phyloP scores from a whole-genome alignment of 1,140 invertebrate genomes.

The Agraylea sexmaculata region DNA sequence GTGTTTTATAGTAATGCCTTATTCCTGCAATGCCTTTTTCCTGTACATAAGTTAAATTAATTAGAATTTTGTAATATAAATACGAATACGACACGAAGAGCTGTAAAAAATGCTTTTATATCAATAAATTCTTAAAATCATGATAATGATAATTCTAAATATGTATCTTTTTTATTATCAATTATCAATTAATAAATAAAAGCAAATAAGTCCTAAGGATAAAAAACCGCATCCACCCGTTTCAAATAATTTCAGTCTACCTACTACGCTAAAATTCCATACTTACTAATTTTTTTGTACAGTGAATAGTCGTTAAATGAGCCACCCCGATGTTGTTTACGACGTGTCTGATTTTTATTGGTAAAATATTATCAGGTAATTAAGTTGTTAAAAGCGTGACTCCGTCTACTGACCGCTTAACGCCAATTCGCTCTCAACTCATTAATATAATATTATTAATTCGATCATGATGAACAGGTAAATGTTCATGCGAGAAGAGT shows the following conservation, averaged over 20 bases:
- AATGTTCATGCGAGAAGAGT: neutral
- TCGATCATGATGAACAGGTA: too few species aligned
- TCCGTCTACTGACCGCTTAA: conserved; percentile 14
- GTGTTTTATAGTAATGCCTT: too few species aligned
- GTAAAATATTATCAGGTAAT: conserved; percentile 17
- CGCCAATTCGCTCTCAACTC: conserved; percentile 1
- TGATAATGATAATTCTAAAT: too few species aligned
- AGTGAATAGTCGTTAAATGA: conserved; percentile 1
- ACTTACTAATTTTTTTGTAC: neutral
- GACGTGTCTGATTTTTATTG: conserved; percentile 14
- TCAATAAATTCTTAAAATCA: too few species aligned
- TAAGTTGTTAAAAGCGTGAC: conserved; percentile 19
- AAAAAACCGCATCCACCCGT: neutral
- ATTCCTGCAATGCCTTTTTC: too few species aligned
- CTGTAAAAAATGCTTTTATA: too few species aligned
- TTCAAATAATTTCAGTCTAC: neutral
- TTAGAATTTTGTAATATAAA: too few species aligned
- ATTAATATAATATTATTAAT: neutral
- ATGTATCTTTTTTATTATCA: too few species aligned
- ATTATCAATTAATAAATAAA: too few species aligned
- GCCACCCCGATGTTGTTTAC: conserved; percentile 11
- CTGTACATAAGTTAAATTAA: too few species aligned
- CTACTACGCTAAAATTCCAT: neutral
- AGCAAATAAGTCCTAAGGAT: conserved; percentile 2
- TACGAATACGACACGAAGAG: too few species aligned